Conservation (phyloP, 2,113 vertebrate genomes). For the Chrysemys picta region DNA sequence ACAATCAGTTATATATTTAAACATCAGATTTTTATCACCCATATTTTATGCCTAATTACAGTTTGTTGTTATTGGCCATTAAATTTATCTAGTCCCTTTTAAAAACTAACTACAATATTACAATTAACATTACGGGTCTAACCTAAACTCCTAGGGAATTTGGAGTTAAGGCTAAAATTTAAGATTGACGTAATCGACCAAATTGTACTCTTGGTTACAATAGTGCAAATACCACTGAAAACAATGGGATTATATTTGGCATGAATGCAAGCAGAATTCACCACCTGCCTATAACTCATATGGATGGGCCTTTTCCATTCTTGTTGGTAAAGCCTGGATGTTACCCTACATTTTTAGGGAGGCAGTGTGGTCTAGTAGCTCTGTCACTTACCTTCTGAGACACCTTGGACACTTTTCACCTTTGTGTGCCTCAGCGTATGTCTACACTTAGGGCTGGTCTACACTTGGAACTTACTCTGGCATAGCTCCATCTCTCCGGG, state of each 20-base stretch:
- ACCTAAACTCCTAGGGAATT: background rate
- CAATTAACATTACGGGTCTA: background rate
- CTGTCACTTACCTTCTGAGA: accelerated
- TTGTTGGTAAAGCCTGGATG: background rate
- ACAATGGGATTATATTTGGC: accelerated
- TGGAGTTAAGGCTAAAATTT: background rate
- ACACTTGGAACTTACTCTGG: background rate
- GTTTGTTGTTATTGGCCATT: background rate
- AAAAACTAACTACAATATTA: background rate
- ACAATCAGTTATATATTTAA: background rate
- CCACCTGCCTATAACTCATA: accelerated
- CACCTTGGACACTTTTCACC: accelerated
- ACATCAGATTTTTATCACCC: background rate
- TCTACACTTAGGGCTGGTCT: too few relatives aligned
- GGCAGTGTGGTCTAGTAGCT: background rate
- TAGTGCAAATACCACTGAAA: accelerated
- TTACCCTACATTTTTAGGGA: accelerated
- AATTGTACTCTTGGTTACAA: background rate
- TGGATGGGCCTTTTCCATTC: accelerated
- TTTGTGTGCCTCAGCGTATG: accelerated
- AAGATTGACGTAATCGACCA: background rate
- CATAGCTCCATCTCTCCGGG: background rate
- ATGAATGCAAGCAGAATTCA: accelerated
- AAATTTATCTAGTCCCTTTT: background rate
- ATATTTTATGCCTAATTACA: background rate